Evolutionary conservation across 2,888 invertebrate genomes (phyloP).

Genomic region (Desoria tigrina): DNA sequence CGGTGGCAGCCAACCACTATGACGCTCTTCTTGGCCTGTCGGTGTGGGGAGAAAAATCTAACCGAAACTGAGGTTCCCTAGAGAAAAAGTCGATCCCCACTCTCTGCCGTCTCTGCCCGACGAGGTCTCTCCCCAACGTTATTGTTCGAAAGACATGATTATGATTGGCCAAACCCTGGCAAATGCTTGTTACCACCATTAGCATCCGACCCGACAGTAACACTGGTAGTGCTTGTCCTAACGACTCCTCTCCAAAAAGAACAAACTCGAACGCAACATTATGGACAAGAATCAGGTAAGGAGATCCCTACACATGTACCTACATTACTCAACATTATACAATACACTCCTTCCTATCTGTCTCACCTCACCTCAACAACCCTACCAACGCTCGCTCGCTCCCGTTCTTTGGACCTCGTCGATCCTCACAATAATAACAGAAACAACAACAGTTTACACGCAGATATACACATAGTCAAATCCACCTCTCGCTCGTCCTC

Average conservation of each 20-base stretch:
- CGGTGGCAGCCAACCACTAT: slow-evolving; percentile 49
- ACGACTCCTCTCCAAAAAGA: slow-evolving; percentile 36
- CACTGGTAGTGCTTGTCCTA: slow-evolving; percentile 49
- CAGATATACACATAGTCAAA: too few relatives aligned
- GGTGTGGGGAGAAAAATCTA: slow-evolving; percentile 48
- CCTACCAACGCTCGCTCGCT: too few relatives aligned
- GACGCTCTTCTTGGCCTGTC: too few relatives aligned
- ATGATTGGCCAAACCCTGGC: slow-evolving; percentile 54
- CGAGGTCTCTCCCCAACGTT: slow-evolving; percentile 46
- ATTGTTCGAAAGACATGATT: slow-evolving; percentile 54
- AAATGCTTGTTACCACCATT: slow-evolving; percentile 54
- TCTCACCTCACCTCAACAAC: slow-evolving; percentile 17
- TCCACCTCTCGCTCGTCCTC: too few relatives aligned
- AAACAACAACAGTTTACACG: too few relatives aligned
- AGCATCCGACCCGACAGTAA: slow-evolving; percentile 53
- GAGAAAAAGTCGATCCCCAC: slow-evolving; percentile 38
- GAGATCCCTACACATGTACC: slow-evolving; percentile 48
- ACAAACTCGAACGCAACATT: slow-evolving; percentile 35
- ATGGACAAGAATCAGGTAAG: slow-evolving; percentile 41
- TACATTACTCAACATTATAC: slow-evolving; percentile 46
- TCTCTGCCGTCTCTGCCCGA: slow-evolving; percentile 12
- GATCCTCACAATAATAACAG: too few relatives aligned
- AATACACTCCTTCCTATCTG: slow-evolving; percentile 23
- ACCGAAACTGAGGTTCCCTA: slow-evolving; percentile 42
- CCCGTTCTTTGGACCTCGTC: too few relatives aligned